These are phyloP conservation scores for Acanthosepion esculentum DNA, from an alignment of 2,888 invertebrate species.

Conservation along the genomic window DNA sequence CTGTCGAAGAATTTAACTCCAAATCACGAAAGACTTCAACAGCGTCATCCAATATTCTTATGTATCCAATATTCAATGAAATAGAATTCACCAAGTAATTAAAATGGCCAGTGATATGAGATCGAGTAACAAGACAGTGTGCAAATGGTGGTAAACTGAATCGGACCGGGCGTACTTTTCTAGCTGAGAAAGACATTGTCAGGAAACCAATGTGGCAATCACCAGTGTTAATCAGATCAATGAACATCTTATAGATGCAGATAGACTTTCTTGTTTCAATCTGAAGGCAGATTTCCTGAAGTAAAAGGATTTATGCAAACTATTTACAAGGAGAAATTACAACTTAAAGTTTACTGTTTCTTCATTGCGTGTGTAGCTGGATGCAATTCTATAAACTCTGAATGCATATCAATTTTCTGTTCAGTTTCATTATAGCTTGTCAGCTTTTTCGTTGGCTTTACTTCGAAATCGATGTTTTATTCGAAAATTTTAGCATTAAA, in stretches of 20 bases:
- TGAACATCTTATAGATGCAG: not conserved
- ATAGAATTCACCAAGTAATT: conserved; percentile 18
- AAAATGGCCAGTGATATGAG: not conserved
- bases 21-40: not conserved
- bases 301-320: not conserved
- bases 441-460: too few species aligned
- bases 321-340: too few species aligned
- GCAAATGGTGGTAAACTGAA: not conserved
- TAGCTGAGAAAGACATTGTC: not conserved
- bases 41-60: not conserved
- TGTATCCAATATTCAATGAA: not conserved
- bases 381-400: too few species aligned
- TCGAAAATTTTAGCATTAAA: too few species aligned
- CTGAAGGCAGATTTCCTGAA: not conserved
- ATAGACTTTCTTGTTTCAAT: not conserved
- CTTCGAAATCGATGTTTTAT: too few species aligned
- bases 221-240: not conserved
- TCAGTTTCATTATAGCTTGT: too few species aligned
- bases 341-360: too few species aligned
- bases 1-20: not conserved
- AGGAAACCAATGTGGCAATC: not conserved
- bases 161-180: not conserved
- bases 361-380: too few species aligned
- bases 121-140: not conserved
- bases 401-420: too few species aligned